phyloP scores from a whole-genome alignment of 1,140 invertebrate genomes.

The Potamilus streckersoni region DNA sequence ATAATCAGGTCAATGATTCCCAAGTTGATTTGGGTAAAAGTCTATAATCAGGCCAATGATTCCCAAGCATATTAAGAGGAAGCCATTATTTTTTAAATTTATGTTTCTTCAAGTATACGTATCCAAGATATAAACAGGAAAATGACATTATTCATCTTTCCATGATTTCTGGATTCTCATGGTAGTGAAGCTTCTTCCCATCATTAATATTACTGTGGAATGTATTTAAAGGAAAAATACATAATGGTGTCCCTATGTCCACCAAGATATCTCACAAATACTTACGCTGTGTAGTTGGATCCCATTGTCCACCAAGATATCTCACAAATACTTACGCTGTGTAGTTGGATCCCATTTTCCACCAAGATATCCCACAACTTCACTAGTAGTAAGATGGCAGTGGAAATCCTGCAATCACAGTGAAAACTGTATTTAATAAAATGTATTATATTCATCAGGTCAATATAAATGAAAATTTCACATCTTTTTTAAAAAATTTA shows the following conservation, averaged over 20 bases:
- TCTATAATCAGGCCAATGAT: too few relatives aligned
- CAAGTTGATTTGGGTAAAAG: too few relatives aligned
- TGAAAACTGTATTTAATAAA: neutral
- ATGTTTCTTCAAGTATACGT: too few relatives aligned
- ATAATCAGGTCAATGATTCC: too few relatives aligned
- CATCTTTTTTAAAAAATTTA: neutral
- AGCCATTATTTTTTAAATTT: too few relatives aligned
- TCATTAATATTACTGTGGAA: too few relatives aligned
- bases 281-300: slow-evolving; percentile 92
- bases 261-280: neutral
- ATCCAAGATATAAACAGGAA: too few relatives aligned
- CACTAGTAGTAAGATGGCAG: slow-evolving; percentile 89
- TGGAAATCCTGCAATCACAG: slow-evolving; percentile 81
- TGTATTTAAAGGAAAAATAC: too few relatives aligned
- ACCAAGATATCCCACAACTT: slow-evolving; percentile 94
- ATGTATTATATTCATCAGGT: neutral
- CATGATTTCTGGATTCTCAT: too few relatives aligned
- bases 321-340: slow-evolving; percentile 79
- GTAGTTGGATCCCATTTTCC: slow-evolving; percentile 94
- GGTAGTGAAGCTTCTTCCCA: too few relatives aligned
- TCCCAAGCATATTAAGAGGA: too few relatives aligned
- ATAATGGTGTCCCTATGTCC: neutral
- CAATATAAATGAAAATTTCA: neutral
- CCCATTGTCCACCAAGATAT: slow-evolving; percentile 55
- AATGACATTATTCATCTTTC: too few relatives aligned